Evolutionary conservation across 2,797 vertebrate species (phyloP), one percentile per base, ranked within the genome.

Genomic region (Melanotaenia boesemani): DNA sequence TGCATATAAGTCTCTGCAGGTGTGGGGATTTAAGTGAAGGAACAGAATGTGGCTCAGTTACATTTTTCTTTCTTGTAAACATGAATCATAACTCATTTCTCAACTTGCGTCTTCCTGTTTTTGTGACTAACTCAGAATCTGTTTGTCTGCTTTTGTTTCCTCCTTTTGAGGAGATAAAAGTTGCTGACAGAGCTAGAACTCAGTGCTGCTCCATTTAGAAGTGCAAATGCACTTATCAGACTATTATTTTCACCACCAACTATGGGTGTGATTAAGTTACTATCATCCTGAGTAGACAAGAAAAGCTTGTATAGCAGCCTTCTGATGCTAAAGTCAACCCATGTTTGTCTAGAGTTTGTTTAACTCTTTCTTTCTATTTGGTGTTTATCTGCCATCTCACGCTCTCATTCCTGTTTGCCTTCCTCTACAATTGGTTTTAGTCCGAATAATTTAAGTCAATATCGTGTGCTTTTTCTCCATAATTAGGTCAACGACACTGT

Each of bases 221-320:
- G 2, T 24, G 18, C 10, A 37, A 54, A 52, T 20, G 32, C 54
- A 10, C 22, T n/a, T 44, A 6, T 75, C 3, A 13, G 8, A 16
- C 16, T 50, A 1, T 67, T 57, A 6, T 73, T 71, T 68, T 63
- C 37, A 44, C 46, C 65, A 61, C 44, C 56, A 52, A 32, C 48
- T 44, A 34, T 39, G 66, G 20, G 68, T 70, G 76, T 75, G 77
- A 83, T 77, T 9, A 61, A 67, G 48, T 72, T 58, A 57, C 76
- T 77, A 60, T 57, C 34, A 16, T n/a, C 20, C 52, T 34, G 56
- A 74, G 67, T 10, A 83, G 92, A 89, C 91, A 87, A 82, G 92
- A 93, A 93, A 92, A 92, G 84, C 91, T 63, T 72, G 92, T 80
- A 70, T 5, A 3, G 67, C 89, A 69, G 82, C 88, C 24, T 76